Evolutionary conservation across 1,140 invertebrate genomes (phyloP).

Genomic region (Drosophila sechellia): DNA sequence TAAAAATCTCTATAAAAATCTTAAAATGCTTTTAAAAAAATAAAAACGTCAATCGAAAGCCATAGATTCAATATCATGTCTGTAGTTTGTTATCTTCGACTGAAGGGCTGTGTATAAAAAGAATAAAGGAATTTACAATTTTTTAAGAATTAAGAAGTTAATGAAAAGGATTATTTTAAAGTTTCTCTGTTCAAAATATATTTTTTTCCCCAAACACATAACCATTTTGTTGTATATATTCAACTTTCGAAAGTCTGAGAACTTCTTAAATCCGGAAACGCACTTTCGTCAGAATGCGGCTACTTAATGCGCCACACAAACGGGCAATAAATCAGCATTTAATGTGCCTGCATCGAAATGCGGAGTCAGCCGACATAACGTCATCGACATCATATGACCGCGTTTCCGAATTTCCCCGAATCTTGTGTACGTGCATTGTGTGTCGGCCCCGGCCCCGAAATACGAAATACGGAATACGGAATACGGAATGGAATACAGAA

Average conservation of each 20-base stretch:
- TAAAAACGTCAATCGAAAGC: too few species aligned
- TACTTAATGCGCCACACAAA: constrained; percentile 16
- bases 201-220: too few species aligned
- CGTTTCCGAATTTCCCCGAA: constrained; percentile 69
- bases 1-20: too few species aligned
- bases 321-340: constrained; percentile 42
- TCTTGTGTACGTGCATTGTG: constrained; percentile 45
- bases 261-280: constrained; percentile 7
- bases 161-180: too few species aligned
- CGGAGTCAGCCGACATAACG: constrained; percentile 28
- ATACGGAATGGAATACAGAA: constrained; percentile 5
- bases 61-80: too few species aligned
- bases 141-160: too few species aligned
- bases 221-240: neutral
- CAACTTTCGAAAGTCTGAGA: too few species aligned
- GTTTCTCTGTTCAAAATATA: too few species aligned
- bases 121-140: too few species aligned
- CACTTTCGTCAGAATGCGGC: neutral
- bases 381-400: constrained; percentile 65
- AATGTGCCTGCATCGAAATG: constrained; percentile 32
- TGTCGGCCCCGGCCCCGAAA: constrained; percentile 39
- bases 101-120: too few species aligned
- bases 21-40: too few species aligned
- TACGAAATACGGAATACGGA: constrained; percentile 40
- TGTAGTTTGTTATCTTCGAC: too few species aligned